Conservation (phyloP, 2,888 invertebrate genomes). For the Dermolepida albohirtum region DNA sequence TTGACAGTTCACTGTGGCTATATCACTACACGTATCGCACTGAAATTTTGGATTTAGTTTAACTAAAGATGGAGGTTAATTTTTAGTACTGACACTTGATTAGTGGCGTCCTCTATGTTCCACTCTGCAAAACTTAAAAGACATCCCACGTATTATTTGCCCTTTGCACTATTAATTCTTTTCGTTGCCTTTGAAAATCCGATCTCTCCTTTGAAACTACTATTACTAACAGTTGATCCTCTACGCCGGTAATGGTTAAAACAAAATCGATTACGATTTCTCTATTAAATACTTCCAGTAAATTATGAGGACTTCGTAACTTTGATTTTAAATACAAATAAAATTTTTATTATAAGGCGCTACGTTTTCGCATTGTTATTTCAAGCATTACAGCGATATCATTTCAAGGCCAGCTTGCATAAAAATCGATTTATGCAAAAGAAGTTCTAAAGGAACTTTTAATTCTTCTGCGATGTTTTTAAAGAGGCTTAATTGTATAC, state of each 20-base stretch:
- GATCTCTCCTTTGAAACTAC: conserved; percentile 88
- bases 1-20: too few species aligned
- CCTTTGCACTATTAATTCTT: conserved; percentile 81
- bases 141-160: too few species aligned
- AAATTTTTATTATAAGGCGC: conserved; percentile 82
- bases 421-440: conserved; percentile 80
- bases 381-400: conserved; percentile 79
- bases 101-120: too few species aligned
- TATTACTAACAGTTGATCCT: conserved; percentile 86
- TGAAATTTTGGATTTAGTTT: too few species aligned
- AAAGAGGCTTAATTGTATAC: conserved; percentile 81
- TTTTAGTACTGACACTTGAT: too few species aligned
- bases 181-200: conserved; percentile 84
- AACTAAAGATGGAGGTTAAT: too few species aligned
- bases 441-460: conserved; percentile 82
- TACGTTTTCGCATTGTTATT: conserved; percentile 83
- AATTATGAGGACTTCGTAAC: conserved; percentile 85
- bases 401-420: conserved; percentile 79
- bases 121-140: too few species aligned
- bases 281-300: conserved; percentile 86
- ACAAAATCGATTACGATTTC: conserved; percentile 88
- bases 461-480: conserved; percentile 83
- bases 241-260: conserved; percentile 82
- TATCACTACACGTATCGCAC: too few species aligned
- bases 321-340: conserved; percentile 85